Evolutionary conservation across 1,140 invertebrate genomes (phyloP).

Genomic region (Chrysoperla carnea): DNA sequence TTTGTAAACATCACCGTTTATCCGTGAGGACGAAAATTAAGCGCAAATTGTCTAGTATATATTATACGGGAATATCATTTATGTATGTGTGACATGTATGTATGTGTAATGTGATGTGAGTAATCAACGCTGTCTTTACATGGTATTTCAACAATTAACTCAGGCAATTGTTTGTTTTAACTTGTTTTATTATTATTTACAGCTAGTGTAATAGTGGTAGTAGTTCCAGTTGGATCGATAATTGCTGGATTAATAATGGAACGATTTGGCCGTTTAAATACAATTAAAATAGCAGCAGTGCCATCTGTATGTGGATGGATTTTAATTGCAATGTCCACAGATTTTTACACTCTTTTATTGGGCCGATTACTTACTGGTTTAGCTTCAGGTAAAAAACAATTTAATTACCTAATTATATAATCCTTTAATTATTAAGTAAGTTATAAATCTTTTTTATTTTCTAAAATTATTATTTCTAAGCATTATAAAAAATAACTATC

Average conservation of each 20-base stretch:
- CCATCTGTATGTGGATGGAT: conserved; percentile 43
- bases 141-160: too few species aligned
- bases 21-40: too few species aligned
- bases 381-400: conserved; percentile 21
- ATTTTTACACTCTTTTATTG: conserved; percentile 29
- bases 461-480: conserved; percentile 5
- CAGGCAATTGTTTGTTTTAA: too few species aligned
- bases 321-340: conserved; percentile 30
- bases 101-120: too few species aligned
- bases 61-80: too few species aligned
- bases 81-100: too few species aligned
- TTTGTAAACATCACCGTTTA: too few species aligned
- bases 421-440: too few species aligned
- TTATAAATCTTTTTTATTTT: conserved; percentile 2
- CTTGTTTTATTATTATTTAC: conserved; percentile 10
- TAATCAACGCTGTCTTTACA: too few species aligned
- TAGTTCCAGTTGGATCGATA: conserved; percentile 30
- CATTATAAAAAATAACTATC: not conserved
- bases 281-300: conserved; percentile 36
- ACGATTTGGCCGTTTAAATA: conserved; percentile 36
- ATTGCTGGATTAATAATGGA: conserved; percentile 40
- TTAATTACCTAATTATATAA: not conserved
- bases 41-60: too few species aligned
- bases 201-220: conserved; percentile 34
- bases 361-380: conserved; percentile 45